phyloP scores from a whole-genome alignment of 2,888 invertebrate species.

The Sthenelais limicola region DNA sequence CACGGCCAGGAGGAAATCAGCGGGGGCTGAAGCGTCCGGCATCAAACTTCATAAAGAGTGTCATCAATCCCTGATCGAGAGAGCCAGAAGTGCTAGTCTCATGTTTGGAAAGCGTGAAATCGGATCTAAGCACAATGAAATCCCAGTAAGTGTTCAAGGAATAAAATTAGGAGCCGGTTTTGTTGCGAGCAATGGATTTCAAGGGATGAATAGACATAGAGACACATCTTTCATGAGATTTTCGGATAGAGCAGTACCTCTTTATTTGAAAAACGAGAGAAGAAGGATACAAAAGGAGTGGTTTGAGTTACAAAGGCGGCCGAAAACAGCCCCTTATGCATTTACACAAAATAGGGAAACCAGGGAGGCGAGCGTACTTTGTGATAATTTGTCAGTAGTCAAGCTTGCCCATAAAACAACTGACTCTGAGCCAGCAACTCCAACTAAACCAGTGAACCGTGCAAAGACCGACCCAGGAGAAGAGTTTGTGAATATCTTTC shows the following conservation, averaged over 20 bases:
- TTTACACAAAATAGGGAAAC: no score
- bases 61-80: neutral
- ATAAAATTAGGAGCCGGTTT: neutral
- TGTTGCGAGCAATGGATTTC: neutral
- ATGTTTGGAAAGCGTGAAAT: constrained; percentile 10
- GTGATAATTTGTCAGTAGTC: constrained; percentile 10
- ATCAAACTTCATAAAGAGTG: neutral
- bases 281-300: constrained; percentile 8
- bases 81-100: constrained; percentile 5
- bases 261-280: constrained; percentile 7
- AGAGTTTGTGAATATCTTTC: constrained; percentile 22
- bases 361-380: no score
- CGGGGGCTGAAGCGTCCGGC: neutral
- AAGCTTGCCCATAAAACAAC: neutral
- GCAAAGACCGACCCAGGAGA: neutral
- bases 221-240: neutral
- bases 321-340: neutral
- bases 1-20: neutral
- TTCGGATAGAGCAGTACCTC: constrained; percentile 13
- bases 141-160: constrained; percentile 1
- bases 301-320: no score
- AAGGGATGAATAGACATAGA: neutral
- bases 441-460: no score
- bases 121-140: neutral
- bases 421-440: no score